phyloP scores from a whole-genome alignment of 2,888 invertebrate species.

The Lamproptera curius region DNA sequence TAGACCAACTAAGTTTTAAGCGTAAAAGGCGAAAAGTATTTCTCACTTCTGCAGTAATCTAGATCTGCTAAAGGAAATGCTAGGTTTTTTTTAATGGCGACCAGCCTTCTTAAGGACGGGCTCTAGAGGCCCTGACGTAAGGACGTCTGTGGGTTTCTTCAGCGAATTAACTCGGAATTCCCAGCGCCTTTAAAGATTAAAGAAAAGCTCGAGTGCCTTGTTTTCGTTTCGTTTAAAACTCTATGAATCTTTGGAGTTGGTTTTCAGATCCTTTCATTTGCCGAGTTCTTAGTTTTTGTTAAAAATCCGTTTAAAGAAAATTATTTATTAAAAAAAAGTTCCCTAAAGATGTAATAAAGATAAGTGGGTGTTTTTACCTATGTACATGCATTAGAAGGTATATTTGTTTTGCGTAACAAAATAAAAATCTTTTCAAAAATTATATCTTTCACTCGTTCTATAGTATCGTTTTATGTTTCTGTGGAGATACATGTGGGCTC shows the following conservation, averaged over 20 bases:
- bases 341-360: too few species aligned
- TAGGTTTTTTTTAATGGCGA: constrained; percentile 23
- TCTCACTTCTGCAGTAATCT: constrained; percentile 18
- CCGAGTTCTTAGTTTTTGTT: background rate
- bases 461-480: too few species aligned
- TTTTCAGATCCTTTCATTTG: background rate
- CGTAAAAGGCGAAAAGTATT: too few species aligned
- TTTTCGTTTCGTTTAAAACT: constrained; percentile 15
- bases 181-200: constrained; percentile 21
- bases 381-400: too few species aligned
- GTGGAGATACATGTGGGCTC: too few species aligned
- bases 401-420: too few species aligned
- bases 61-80: constrained; percentile 25
- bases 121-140: constrained; percentile 33
- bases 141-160: constrained; percentile 33
- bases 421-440: too few species aligned
- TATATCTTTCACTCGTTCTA: too few species aligned
- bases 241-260: constrained; percentile 8
- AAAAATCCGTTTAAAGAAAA: too few species aligned
- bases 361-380: too few species aligned
- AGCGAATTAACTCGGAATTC: constrained; percentile 27
- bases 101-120: constrained; percentile 24
- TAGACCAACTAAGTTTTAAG: too few species aligned
- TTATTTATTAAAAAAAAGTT: too few species aligned
- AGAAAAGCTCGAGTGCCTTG: constrained; percentile 20